Base-by-base conservation (phyloP, 2,113 vertebrate species). In the Corydoras maculifer region DNA sequence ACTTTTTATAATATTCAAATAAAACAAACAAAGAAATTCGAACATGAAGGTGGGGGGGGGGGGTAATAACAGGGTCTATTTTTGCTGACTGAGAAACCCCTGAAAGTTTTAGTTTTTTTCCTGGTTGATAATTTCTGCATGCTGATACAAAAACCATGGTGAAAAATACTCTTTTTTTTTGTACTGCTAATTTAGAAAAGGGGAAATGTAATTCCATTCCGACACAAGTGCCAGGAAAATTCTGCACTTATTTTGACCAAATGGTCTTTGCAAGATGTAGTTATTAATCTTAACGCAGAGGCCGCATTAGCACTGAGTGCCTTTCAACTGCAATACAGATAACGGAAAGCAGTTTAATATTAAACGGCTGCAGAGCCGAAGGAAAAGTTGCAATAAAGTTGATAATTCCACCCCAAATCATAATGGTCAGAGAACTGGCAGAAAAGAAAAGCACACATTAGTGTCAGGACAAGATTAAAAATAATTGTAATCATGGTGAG, bases 141-240 rank as follows among this genome's bases (percentile, higher is more conserved):
- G 69, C 69, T 81, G 65, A 68, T 68, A 79, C 72, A 81, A 75
- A 75, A 75, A 81, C 80, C 77, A 68, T 64, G 57, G 64, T 60
- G 53, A 77, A 51, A 73, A 73, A 65, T 58, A 73, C 72, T 74
- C 74, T 58, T 72, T 76, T 73, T 73, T 65, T 48, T 12, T 30
- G 58, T 66, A 65, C 68, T 74, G 76, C 74, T 78, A 78, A 80
- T 78, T 78, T 76, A 54, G 74, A 69, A 57, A 78, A 62, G 65
- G 67, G 61, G 71, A 72, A 78, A 78, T 78, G 77, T 72, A 76
- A 72, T 75, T 70, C 74, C 68, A 65, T 31, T 72, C 73, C 54
- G 72, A 73, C 50, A 43, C n/a, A 69, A 70, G 75, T 65, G 70
- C 74, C 65, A 65, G 51, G 74, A 78, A 76, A 74, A 81, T 57